A percentile compares a stretch with the other conserved stretches of the same genome.
Conservation (phyloP, 2,888 invertebrate species). For the Ophion ventricosus region DNA sequence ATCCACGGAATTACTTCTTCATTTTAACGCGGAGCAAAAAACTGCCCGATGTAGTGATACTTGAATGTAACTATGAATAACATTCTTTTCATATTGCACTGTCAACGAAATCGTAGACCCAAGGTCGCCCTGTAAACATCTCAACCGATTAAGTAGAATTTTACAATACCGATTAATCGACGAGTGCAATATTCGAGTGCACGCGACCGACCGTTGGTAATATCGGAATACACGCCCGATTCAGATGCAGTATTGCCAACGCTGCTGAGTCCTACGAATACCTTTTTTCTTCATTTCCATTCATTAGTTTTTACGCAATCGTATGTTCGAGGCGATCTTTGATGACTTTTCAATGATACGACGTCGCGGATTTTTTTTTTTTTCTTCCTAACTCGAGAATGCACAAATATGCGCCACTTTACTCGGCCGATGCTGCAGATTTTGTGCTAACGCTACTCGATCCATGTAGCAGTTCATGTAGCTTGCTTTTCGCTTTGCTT, state of each 20-base stretch:
- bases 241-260: not conserved
- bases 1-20: slow-evolving; percentile 7
- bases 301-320: no score
- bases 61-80: not conserved
- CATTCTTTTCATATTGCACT: slow-evolving; percentile 5
- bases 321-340: no score
- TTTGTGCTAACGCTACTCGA: no score
- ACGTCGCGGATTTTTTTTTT: no score
- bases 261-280: not conserved
- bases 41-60: slow-evolving; percentile 17
- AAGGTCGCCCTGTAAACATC: not conserved
- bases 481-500: no score
- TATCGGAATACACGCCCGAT: not conserved
- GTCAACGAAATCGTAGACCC: slow-evolving; percentile 33
- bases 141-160: not conserved
- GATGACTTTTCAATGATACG: no score
- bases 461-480: no score
- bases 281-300: no score
- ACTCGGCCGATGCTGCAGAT: no score
- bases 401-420: no score
- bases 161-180: slow-evolving; percentile 16
- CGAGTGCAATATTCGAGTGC: no score
- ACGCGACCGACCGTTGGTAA: slow-evolving; percentile 3
- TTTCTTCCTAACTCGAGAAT: no score
- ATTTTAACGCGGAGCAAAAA: slow-evolving; percentile 1